Base-by-base conservation (phyloP, 2,113 vertebrate genomes). In the Dipodomys ordii region DNA sequence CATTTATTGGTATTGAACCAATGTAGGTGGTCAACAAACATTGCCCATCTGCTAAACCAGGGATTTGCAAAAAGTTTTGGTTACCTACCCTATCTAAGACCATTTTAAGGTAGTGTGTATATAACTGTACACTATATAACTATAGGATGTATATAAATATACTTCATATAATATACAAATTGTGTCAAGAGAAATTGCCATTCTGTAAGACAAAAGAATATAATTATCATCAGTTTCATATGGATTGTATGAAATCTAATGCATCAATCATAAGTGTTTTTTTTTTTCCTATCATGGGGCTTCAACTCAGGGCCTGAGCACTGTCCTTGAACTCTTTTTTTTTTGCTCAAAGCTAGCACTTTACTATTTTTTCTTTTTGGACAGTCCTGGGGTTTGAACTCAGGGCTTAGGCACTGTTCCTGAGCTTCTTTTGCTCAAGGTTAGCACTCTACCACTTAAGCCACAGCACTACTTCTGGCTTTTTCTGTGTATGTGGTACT, bases 181-280 rank as follows among this genome's bases (percentile, higher is more conserved):
- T 79, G 1, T 85, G 32, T 60, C 9, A 62, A 88, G 79, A 74
- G 28, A 82, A 93, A 76, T 32, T 72, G 7, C 39, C 44, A 81
- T 76, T 94, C 90, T 90, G 25, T 79, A 87, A 69, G 57, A 15
- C 35, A 76, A 77, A 91, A 86, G 60, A 83, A 72, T 86, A 46
- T 39, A 39, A 90, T 30, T 27, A 73, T 74, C 28, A 78, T 30
- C 35, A 57, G n/a, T 92, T 92, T 88, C 64, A 72, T 83, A 23
- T 79, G 28, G 15, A 77, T 94, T 53, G 53, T 57, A 16, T 57
- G 53, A 57, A 83, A 65, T 12, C 6, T 88, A 76, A 87, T 71
- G 18, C 3, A 73, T 77, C 3, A 16, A 73, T 77, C 15, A 16
- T 57, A 57, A 57, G 53, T 57, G 35, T 16, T 13, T 57, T 57